A percentile compares a stretch with the other conserved stretches of the same genome.
phyloP scores from a whole-genome alignment of 2,888 invertebrate species.

The Leptinotarsa rubiginosa region DNA sequence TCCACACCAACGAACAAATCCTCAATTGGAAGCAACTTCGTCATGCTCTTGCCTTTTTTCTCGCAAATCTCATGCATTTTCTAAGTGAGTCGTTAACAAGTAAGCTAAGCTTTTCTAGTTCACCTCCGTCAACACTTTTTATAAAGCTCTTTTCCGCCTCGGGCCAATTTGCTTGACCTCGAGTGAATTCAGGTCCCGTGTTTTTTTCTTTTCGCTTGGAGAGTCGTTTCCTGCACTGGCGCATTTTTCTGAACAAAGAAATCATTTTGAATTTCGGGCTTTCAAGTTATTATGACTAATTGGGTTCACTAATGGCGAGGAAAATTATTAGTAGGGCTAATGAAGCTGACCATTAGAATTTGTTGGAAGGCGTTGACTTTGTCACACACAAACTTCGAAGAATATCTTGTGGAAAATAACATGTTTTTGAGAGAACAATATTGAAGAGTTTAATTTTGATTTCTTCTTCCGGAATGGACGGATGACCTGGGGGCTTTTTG shows the following conservation, averaged over 20 bases:
- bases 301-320: background rate
- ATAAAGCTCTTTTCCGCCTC: slow-evolving; percentile 34
- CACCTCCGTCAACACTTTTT: slow-evolving; percentile 40
- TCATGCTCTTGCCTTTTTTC: slow-evolving; percentile 21
- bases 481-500: too few species aligned
- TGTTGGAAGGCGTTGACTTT: too few species aligned
- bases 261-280: background rate
- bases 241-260: slow-evolving; percentile 5
- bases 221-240: slow-evolving; percentile 8
- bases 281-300: background rate
- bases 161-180: slow-evolving; percentile 35
- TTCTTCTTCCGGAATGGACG: too few species aligned
- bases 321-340: background rate
- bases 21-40: background rate
- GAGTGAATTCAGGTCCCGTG: slow-evolving; percentile 20
- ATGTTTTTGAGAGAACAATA: too few species aligned
- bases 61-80: slow-evolving; percentile 29
- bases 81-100: slow-evolving; percentile 34
- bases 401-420: too few species aligned
- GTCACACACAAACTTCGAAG: too few species aligned
- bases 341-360: too few species aligned
- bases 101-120: slow-evolving; percentile 35
- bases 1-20: background rate
- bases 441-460: too few species aligned
- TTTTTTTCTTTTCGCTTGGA: background rate